Conservation (phyloP, 1,140 invertebrate species). For the Andricus grossulariae region DNA sequence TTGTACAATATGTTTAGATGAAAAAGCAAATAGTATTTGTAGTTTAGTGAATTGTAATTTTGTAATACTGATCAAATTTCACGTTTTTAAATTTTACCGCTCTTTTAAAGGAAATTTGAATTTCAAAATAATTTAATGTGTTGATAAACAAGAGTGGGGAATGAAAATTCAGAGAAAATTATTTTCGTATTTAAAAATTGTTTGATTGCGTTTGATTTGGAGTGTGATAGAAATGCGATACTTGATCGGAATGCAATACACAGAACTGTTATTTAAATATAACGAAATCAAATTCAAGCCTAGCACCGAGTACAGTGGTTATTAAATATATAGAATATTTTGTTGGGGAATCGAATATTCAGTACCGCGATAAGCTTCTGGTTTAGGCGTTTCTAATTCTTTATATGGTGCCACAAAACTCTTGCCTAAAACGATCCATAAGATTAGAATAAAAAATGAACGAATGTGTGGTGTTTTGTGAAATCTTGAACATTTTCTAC, state of each 20-base stretch:
- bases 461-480: background rate
- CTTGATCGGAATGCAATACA: background rate
- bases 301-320: background rate
- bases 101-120: no score
- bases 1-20: background rate
- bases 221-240: background rate
- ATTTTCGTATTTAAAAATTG: no score
- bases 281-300: background rate
- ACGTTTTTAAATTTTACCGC: no score
- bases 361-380: no score
- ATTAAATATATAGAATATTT: background rate
- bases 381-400: background rate
- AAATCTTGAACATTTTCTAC: background rate
- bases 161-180: no score
- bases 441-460: background rate
- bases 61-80: background rate
- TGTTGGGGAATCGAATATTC: background rate
- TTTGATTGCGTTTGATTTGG: no score
- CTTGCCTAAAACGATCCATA: slow-evolving; percentile 4
- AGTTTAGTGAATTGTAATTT: background rate
- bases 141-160: no score
- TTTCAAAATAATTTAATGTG: no score
- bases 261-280: background rate
- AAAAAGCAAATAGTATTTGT: background rate
- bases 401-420: slow-evolving; percentile 21